Conservation (phyloP, 1,140 invertebrate species). For the Drosophila sp. region DNA sequence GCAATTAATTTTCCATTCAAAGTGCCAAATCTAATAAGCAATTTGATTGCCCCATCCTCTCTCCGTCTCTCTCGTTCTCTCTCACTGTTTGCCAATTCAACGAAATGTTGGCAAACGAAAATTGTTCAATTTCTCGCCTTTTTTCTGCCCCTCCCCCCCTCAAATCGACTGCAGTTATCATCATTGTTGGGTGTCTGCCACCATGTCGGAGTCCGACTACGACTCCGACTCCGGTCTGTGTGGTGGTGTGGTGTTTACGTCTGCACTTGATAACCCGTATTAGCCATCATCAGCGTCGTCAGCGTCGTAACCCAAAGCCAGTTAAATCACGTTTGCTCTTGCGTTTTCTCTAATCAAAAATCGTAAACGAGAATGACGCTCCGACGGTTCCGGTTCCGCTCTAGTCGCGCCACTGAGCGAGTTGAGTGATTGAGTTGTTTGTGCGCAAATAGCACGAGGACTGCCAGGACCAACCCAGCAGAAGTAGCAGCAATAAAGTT, state of each 20-base stretch:
- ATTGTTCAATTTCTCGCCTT: constrained; percentile 28
- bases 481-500: constrained; percentile 24
- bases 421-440: constrained; percentile 73
- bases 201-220: neutral
- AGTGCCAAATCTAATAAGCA: constrained; percentile 39
- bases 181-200: neutral
- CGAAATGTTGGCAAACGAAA: constrained; percentile 21
- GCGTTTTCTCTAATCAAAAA: constrained; percentile 70
- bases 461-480: neutral
- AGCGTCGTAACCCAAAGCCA: constrained; percentile 25
- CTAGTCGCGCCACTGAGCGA: constrained; percentile 39
- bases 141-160: neutral
- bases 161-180: constrained; percentile 48
- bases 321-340: constrained; percentile 56
- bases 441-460: constrained; percentile 53
- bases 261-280: constrained; percentile 66
- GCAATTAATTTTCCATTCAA: constrained; percentile 41
- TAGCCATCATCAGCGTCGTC: constrained; percentile 35
- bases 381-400: constrained; percentile 33
- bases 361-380: constrained; percentile 44
- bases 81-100: constrained; percentile 3
- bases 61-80: no score
- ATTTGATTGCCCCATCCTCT: neutral
- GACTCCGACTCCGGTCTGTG: constrained; percentile 14
- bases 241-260: constrained; percentile 43